These are phyloP conservation scores for Eupeodes luniger DNA, from an alignment of 2,888 invertebrate species.

Conservation along the genomic window DNA sequence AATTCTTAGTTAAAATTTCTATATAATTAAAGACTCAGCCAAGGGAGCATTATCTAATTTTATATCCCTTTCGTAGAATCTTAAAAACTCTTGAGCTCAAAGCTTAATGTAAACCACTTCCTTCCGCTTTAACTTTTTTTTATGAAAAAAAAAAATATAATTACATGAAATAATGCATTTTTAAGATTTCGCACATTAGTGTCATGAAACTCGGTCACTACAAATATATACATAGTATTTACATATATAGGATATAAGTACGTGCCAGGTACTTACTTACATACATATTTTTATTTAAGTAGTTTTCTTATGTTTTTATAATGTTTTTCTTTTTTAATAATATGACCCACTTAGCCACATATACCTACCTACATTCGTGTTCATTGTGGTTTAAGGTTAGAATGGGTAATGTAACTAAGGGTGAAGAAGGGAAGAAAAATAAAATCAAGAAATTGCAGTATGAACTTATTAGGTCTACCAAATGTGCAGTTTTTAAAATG, in stretches of 20 bases:
- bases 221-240: not conserved
- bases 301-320: not conserved
- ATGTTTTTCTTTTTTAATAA: not conserved
- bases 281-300: not conserved
- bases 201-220: constrained; percentile 55
- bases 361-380: not conserved
- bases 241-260: no score
- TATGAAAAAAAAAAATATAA: not conserved
- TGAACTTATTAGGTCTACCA: no score
- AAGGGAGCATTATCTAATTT: not conserved
- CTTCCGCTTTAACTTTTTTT: not conserved
- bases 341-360: constrained; percentile 33
- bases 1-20: not conserved
- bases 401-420: not conserved
- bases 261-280: no score
- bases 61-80: constrained; percentile 37
- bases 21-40: not conserved
- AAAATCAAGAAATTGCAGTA: no score
- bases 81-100: constrained; percentile 7
- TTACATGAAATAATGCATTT: constrained; percentile 64
- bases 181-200: constrained; percentile 50
- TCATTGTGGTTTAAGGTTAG: constrained; percentile 1
- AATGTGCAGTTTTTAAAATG: no score
- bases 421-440: not conserved
- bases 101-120: not conserved